Conservation (phyloP, 2,888 invertebrate genomes). For the Amphiduros pacificus region DNA sequence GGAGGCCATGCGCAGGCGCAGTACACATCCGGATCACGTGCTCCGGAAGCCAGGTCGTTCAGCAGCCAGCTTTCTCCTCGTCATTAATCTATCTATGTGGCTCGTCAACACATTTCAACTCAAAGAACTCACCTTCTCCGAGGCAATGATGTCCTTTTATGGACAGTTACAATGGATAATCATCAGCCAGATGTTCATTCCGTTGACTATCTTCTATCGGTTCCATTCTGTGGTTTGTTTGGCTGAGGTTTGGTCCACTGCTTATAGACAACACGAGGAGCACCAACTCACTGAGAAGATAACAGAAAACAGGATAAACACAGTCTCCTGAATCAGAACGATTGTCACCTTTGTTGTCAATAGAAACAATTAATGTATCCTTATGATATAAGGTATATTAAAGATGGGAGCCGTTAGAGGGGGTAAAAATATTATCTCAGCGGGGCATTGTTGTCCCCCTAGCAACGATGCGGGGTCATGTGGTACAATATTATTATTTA, state of each 20-base stretch:
- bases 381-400: too few species aligned
- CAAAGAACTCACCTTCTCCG: slow-evolving; percentile 2
- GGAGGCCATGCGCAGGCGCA: slow-evolving; percentile 8
- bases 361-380: too few species aligned
- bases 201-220: slow-evolving; percentile 16
- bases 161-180: slow-evolving; percentile 15
- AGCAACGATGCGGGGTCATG: too few species aligned
- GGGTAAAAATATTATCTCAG: too few species aligned
- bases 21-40: not conserved
- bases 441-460: too few species aligned
- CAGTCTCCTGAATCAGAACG: too few species aligned
- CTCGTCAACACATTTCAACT: slow-evolving; percentile 58
- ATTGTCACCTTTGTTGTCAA: too few species aligned
- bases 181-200: slow-evolving; percentile 9
- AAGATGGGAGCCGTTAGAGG: too few species aligned
- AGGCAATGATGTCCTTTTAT: not conserved
- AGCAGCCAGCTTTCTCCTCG: slow-evolving; percentile 64
- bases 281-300: too few species aligned
- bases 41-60: slow-evolving; percentile 19
- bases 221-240: slow-evolving; percentile 14
- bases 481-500: too few species aligned
- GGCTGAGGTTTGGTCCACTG: slow-evolving; percentile 11
- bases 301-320: too few species aligned
- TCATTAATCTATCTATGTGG: slow-evolving; percentile 67
- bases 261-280: not conserved